Evolutionary conservation across 2,797 vertebrate species (phyloP), one percentile per base, ranked within the genome.

Genomic region (Rhinatrema bivittatum): DNA sequence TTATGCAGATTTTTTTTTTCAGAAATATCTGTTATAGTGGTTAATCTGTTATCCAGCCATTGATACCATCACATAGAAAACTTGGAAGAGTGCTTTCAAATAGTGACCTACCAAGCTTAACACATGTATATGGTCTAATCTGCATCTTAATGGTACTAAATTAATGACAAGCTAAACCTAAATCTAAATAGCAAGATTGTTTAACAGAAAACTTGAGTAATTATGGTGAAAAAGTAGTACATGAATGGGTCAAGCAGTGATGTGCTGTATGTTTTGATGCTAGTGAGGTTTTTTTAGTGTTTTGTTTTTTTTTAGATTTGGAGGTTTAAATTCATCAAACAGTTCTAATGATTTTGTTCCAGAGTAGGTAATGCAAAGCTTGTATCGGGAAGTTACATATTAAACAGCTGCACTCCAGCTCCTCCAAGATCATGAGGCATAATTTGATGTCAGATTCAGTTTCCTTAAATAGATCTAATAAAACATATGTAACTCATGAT

Each of bases 91-190:
- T 32, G 39, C 36, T 30, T 53, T 43, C 23, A 33, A 22, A n/a
- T 54, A 46, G 36, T 9, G 37, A 19, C 29, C 19, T 49, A 17
- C 29, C 50, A 12, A 10, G 20, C 19, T 56, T 52, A 53, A 56
- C 55, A 45, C 10, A 42, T 36, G 37, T 49, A 6, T 16, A 38
- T 32, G 42, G 15, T 5, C n/a, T n/a, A n/a, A 48, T 46, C 20
- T 49, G 29, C 42, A 47, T 50, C 14, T 15, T 23, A 29, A 16
- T 37, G 32, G 32, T 49, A 53, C 25, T 32, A 29, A 38, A 27
- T 6, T 1, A 53, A 29, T 46, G 19, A 15, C 22, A 20, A 14
- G 18, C 4, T 13, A 3, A 38, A 28, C 24, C 13, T 33, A 44
- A 62, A 14, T 42, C 32, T 12, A 21, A 25, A 5, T 31, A 5